These are phyloP conservation scores for Hemiprocne comata DNA, from an alignment of 2,113 vertebrate species.

Conservation along the genomic window DNA sequence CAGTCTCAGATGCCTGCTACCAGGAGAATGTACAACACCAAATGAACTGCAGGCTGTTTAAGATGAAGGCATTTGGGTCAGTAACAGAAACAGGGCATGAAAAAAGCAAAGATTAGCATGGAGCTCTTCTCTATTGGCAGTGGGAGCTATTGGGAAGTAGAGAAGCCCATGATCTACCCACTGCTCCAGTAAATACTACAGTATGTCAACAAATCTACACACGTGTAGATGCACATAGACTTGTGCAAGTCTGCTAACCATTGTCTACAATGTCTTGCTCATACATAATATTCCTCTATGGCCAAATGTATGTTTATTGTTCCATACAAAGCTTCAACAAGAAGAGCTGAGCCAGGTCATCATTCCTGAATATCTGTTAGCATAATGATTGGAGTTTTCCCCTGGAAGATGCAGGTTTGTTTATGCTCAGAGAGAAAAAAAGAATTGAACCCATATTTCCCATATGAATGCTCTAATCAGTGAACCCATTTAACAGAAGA, in stretches of 20 bases:
- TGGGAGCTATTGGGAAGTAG: background rate
- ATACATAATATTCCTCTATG: background rate
- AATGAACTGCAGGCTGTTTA: accelerated
- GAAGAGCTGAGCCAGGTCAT: background rate
- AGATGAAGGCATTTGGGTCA: background rate
- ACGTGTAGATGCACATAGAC: background rate
- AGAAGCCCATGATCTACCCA: background rate
- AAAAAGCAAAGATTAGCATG: background rate
- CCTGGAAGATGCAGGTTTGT: slow-evolving; percentile 37
- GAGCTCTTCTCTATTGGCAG: accelerated
- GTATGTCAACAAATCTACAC: background rate
- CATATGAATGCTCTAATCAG: slow-evolving; percentile 62
- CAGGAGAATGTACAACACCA: background rate
- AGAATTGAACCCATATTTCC: slow-evolving; percentile 50
- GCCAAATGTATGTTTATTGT: slow-evolving; percentile 55
- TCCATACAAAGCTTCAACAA: slow-evolving; percentile 41
- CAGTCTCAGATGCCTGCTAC: background rate
- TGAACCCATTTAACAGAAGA: slow-evolving; percentile 45
- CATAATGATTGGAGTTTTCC: slow-evolving; percentile 49
- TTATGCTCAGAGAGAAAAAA: slow-evolving; percentile 19
- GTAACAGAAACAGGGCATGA: accelerated
- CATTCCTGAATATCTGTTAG: background rate
- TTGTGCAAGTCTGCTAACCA: background rate
- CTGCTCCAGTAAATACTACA: background rate
- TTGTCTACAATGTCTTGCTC: background rate